A percentile compares a stretch with the other conserved stretches of the same genome.
Conservation (phyloP, 2,797 vertebrate species). For the Myripristis jacobus region DNA sequence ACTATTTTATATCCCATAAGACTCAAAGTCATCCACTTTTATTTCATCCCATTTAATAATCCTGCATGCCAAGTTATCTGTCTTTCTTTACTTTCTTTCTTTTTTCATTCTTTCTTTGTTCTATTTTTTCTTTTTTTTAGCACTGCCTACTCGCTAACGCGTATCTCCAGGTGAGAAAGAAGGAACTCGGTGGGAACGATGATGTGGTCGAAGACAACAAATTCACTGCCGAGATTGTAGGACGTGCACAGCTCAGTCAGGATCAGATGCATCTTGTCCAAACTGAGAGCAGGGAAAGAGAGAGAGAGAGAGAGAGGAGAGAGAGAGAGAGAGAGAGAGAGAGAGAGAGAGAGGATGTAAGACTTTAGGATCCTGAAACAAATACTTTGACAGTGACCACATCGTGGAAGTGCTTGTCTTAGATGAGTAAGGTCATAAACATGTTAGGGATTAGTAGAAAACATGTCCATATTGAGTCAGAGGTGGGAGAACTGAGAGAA, state of each 20-base stretch:
- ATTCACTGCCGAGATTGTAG: constrained; percentile 83
- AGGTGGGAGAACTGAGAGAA: constrained; percentile 9
- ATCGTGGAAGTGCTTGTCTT: constrained; percentile 15
- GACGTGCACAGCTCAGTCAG: constrained; percentile 89
- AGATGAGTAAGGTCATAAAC: constrained; percentile 44
- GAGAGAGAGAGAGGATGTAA: neutral
- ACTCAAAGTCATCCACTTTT: constrained; percentile 17
- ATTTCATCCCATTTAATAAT: constrained; percentile 20
- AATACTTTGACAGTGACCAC: constrained; percentile 54
- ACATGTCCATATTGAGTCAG: constrained; percentile 25
- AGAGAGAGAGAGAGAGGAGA: constrained; percentile 5
- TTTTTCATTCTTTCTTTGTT: neutral
- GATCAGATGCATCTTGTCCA: constrained; percentile 92
- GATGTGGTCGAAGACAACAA: constrained; percentile 87
- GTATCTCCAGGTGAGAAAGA: constrained; percentile 88
- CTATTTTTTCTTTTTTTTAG: neutral
- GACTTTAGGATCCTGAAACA: constrained; percentile 24
- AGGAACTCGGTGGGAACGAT: constrained; percentile 91
- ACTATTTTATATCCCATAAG: neutral
- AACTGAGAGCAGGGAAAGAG: constrained; percentile 71
- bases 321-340: neutral
- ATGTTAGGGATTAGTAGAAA: constrained; percentile 19
- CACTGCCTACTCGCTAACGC: constrained; percentile 87
- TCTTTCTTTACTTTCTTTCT: neutral
- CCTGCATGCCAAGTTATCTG: no score